A percentile compares a stretch with the other conserved stretches of the same genome.
phyloP scores from a whole-genome alignment of 2,113 vertebrate species.

The Egretta garzetta region DNA sequence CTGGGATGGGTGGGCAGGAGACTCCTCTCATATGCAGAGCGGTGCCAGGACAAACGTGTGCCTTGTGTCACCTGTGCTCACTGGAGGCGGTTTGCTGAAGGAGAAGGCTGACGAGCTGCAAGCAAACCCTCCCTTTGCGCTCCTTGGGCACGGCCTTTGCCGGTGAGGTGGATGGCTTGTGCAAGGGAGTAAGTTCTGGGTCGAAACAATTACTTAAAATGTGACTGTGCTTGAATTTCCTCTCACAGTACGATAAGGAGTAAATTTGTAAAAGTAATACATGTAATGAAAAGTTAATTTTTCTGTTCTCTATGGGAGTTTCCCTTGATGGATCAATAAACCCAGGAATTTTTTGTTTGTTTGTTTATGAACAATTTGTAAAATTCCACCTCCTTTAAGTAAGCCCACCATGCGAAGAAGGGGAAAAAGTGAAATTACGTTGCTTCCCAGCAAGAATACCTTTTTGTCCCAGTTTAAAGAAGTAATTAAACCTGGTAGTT shows the following conservation, averaged over 20 bases:
- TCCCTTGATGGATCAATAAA: neutral
- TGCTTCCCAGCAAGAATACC: neutral
- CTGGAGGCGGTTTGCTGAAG: rapidly evolving
- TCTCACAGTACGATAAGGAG: neutral
- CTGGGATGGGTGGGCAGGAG: constrained; percentile 6
- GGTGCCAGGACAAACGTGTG: neutral
- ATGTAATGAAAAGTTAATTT: neutral
- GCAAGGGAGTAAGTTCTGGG: neutral
- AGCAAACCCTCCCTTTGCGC: rapidly evolving
- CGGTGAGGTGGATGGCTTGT: rapidly evolving
- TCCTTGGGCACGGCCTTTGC: rapidly evolving
- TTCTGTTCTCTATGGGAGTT: neutral
- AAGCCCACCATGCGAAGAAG: neutral
- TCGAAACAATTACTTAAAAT: rapidly evolving
- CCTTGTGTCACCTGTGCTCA: neutral
- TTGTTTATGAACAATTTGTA: neutral
- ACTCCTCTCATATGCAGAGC: neutral
- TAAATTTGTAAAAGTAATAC: neutral
- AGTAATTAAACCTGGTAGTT: neutral
- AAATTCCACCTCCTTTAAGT: neutral
- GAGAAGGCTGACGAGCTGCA: neutral
- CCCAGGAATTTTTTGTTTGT: rapidly evolving
- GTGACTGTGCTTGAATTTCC: rapidly evolving
- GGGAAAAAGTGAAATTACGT: neutral
- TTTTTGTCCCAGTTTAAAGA: neutral